These are phyloP conservation scores for Reticulitermes speratus DNA, from an alignment of 1,140 invertebrate species.

Conservation along the genomic window DNA sequence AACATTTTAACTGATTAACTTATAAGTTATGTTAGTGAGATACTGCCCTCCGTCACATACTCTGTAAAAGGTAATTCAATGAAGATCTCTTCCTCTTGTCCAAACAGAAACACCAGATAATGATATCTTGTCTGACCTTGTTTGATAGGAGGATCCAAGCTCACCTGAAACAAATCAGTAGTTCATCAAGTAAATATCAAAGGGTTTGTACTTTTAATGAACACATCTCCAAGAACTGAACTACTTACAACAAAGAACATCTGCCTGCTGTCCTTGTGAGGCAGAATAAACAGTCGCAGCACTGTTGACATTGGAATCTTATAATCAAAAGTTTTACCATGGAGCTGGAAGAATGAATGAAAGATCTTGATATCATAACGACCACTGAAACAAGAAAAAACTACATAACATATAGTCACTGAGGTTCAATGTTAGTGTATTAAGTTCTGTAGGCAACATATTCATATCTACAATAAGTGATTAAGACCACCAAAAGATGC, in stretches of 20 bases:
- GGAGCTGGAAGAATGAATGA: constrained; percentile 95
- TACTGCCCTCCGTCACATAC: constrained; percentile 53
- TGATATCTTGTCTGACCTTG: constrained; percentile 98
- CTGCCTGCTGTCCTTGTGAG: constrained; percentile 96
- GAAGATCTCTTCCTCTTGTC: constrained; percentile 91
- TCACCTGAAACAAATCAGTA: constrained; percentile 55
- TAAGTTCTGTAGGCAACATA: too few relatives aligned
- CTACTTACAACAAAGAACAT: constrained; percentile 93
- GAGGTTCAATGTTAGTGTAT: too few relatives aligned
- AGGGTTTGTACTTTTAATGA: not conserved
- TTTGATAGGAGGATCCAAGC: constrained; percentile 98
- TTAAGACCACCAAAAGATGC: too few relatives aligned
- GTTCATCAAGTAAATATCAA: not conserved
- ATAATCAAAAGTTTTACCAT: constrained; percentile 99
- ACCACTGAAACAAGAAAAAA: constrained; percentile 69
- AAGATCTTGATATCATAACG: constrained; percentile 99
- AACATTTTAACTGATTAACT: too few relatives aligned
- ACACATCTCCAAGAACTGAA: constrained; percentile 29
- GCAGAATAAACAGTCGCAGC: constrained; percentile 88
- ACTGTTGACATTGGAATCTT: constrained; percentile 98
- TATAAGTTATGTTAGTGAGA: too few relatives aligned
- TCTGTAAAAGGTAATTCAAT: constrained; percentile 90
- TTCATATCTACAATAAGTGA: too few relatives aligned
- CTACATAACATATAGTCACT: too few relatives aligned
- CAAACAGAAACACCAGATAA: constrained; percentile 93